phyloP scores from a whole-genome alignment of 2,888 invertebrate species.

The Euzophera pinguis region DNA sequence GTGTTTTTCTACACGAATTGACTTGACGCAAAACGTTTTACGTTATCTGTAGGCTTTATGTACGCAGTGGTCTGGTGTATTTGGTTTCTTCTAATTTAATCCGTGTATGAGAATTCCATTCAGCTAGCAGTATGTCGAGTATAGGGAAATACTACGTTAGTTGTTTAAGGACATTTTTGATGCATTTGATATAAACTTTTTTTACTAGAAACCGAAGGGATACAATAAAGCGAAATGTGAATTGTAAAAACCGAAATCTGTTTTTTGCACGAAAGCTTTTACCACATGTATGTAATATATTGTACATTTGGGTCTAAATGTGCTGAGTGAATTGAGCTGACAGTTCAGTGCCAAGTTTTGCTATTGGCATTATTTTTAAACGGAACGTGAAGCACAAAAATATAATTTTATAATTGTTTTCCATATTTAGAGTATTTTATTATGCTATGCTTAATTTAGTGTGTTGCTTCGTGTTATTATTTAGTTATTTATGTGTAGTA shows the following conservation, averaged over 20 bases:
- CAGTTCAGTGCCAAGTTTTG: constrained; percentile 75
- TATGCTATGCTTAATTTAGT: constrained; percentile 72
- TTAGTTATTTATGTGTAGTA: constrained; percentile 70
- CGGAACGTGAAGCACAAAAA: constrained; percentile 57
- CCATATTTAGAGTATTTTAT: constrained; percentile 71
- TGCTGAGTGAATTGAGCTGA: constrained; percentile 76
- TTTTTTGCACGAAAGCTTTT: constrained; percentile 74
- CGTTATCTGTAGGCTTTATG: constrained; percentile 69
- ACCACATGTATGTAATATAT: constrained; percentile 77
- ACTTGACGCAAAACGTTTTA: constrained; percentile 67
- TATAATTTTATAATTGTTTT: constrained; percentile 61
- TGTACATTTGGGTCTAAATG: constrained; percentile 79
- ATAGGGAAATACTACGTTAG: constrained; percentile 74
- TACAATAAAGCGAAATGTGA: constrained; percentile 65
- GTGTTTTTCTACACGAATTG: constrained; percentile 70
- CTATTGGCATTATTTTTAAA: constrained; percentile 67
- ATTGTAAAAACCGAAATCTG: constrained; percentile 71
- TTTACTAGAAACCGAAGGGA: constrained; percentile 74
- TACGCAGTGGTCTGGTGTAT: constrained; percentile 71
- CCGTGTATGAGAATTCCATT: constrained; percentile 66
- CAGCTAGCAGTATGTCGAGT: constrained; percentile 66
- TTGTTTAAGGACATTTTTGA: constrained; percentile 79
- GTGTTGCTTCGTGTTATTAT: constrained; percentile 77
- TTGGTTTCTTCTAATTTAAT: constrained; percentile 69
- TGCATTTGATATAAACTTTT: constrained; percentile 80